These are phyloP conservation scores for Ascaphus truei DNA, from an alignment of 2,113 vertebrate species.

Conservation along the genomic window DNA sequence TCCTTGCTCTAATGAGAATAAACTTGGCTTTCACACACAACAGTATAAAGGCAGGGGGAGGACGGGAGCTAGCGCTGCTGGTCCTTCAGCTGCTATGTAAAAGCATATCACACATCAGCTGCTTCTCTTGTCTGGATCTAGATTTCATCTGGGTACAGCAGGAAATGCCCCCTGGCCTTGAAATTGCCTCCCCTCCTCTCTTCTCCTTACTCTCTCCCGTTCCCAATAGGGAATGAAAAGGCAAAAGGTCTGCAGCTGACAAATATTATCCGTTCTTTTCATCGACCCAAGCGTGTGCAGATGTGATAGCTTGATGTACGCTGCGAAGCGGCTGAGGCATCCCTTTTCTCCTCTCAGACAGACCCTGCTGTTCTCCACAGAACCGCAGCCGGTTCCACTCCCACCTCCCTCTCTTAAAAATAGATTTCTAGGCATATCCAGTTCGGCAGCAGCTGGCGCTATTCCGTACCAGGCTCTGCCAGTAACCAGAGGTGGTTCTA, in stretches of 20 bases:
- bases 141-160: constrained; percentile 4
- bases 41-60: not conserved
- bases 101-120: constrained; percentile 7
- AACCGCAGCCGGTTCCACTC: constrained; percentile 30
- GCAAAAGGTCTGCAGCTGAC: constrained; percentile 67
- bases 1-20: not conserved
- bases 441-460: not conserved
- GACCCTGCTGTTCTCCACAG: constrained; percentile 28
- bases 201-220: not conserved
- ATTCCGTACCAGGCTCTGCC: constrained; percentile 10
- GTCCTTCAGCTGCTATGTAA: not conserved
- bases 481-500: constrained; percentile 19
- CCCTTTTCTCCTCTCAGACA: constrained; percentile 28
- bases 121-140: constrained; percentile 9
- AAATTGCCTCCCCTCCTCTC: not conserved
- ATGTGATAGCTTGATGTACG: constrained; percentile 68
- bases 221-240: constrained; percentile 53
- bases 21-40: not conserved
- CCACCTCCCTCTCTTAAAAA: constrained; percentile 3
- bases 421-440: constrained; percentile 18
- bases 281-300: constrained; percentile 70
- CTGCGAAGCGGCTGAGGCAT: constrained; percentile 45
- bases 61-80: not conserved
- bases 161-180: constrained; percentile 17
- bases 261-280: constrained; percentile 69